Conservation (phyloP, 1,140 invertebrate genomes). For the Tribolium madens region DNA sequence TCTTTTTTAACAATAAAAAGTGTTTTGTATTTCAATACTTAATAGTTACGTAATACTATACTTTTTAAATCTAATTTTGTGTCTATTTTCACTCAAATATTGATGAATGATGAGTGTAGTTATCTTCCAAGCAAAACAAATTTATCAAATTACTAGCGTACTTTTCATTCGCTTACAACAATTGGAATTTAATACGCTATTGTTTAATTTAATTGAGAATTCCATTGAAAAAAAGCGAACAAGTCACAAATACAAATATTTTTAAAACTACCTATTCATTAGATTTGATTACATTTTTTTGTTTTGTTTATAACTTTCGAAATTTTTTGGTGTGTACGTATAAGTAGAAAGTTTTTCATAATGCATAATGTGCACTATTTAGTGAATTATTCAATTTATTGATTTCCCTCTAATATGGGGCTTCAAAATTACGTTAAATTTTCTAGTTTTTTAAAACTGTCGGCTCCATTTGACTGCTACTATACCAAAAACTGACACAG, state of each 20-base stretch:
- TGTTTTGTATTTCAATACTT: no score
- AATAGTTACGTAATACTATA: no score
- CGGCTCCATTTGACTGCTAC: neutral
- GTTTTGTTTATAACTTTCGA: neutral
- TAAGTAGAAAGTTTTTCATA: no score
- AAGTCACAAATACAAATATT: no score
- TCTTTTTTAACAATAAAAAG: no score
- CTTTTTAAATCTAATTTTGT: neutral
- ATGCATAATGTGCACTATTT: no score
- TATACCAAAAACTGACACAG: slow-evolving; percentile 33
- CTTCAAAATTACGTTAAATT: no score
- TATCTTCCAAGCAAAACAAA: neutral
- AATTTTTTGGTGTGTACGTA: neutral
- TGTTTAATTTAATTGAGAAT: neutral
- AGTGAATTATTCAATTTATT: neutral
- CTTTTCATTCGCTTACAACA: neutral
- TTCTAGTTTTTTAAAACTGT: no score
- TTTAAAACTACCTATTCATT: no score
- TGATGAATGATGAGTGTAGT: neutral
- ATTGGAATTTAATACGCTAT: neutral
- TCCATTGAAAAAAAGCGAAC: neutral
- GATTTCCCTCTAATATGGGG: no score
- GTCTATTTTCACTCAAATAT: neutral
- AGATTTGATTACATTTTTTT: no score
- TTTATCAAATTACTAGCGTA: neutral